These are phyloP conservation scores for Stenoptilia bipunctidactyla DNA, from an alignment of 2,888 invertebrate genomes.

Conservation along the genomic window DNA sequence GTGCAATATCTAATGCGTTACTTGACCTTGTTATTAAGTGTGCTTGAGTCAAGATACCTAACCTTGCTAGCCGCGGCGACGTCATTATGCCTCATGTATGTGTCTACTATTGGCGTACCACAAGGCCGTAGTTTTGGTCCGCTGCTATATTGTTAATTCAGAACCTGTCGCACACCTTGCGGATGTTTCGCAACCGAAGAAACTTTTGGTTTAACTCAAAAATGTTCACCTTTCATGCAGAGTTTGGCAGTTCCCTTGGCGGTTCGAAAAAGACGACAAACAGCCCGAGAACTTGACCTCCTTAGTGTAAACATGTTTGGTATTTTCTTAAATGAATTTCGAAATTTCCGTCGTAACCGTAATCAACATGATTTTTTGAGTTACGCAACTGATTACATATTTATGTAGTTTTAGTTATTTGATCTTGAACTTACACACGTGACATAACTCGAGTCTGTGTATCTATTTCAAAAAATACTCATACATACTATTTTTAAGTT, in stretches of 20 bases:
- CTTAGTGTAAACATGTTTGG: conserved; percentile 41
- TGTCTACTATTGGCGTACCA: conserved; percentile 22
- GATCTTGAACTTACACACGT: conserved; percentile 6
- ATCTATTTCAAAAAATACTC: no score
- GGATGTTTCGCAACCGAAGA: conserved; percentile 27
- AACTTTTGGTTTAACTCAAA: conserved; percentile 4
- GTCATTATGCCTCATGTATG: conserved; percentile 36
- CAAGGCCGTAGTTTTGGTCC: conserved; percentile 36
- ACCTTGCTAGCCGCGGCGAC: conserved; percentile 37
- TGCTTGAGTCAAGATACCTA: conserved; percentile 15
- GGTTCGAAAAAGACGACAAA: conserved; percentile 22
- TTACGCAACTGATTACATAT: conserved; percentile 22
- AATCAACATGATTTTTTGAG: conserved; percentile 33
- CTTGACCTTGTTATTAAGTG: not conserved
- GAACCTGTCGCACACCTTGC: conserved; percentile 18
- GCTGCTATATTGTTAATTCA: conserved; percentile 38
- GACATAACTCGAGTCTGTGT: conserved; percentile 2
- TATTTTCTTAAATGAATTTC: conserved; percentile 20
- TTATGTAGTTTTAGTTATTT: conserved; percentile 23
- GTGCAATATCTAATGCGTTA: conserved; percentile 2
- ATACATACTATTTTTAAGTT: no score
- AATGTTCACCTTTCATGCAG: not conserved
- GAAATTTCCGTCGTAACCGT: conserved; percentile 30
- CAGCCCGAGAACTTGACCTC: conserved; percentile 53
- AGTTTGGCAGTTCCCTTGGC: not conserved